Base-by-base conservation (phyloP, 2,888 invertebrate species). In the Oxycera nigricornis region DNA sequence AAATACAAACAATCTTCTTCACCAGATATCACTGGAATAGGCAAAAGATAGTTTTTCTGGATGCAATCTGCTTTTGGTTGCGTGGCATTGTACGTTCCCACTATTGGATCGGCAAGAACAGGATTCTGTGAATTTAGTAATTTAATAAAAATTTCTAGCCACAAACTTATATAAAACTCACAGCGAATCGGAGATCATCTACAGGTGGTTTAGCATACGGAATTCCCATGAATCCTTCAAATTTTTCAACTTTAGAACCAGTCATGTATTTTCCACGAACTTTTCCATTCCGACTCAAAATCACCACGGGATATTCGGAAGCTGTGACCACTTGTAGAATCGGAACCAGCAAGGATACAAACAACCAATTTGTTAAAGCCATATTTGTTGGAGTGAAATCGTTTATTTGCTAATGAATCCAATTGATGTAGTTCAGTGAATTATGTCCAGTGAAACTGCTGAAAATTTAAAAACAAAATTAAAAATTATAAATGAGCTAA, bases 1-100 rank as follows among this genome's bases (percentile, higher is more conserved):
- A 88, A 75, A 76, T 87, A 87, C 6, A 88, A 81, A 57, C 88
- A 88, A 78, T 88, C 87, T 79, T 88, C 88, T 11, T 81, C 80
- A 0, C 88, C 88, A 57, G 79, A 79, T 0, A 86, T 79, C 0
- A 78, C 6, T 4, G 79, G 79, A 41, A 74, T 59, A 1, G 76
- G 62, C 0, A 80, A 0, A 2, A 87, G 75, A 74, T 84, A 85
- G 77, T 85, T 85, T 77, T 86, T 87, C 78, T 88, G 88, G 20
- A 86, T 80, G 72, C 88, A 88, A 14, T 80, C 78, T 0, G 84
- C 78, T 22, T 81, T 83, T 3, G 86, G 81, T 30, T 78, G 57
- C 0, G 79, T 83, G 0, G 85, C 86, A 76, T 84, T 73, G 2
- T 80, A 70, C 1, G 78, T 67, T 9, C 77, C 80, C 0, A 76